These are phyloP conservation scores for Lottia gigantea DNA, from an alignment of 2,888 invertebrate species.

Conservation along the genomic window DNA sequence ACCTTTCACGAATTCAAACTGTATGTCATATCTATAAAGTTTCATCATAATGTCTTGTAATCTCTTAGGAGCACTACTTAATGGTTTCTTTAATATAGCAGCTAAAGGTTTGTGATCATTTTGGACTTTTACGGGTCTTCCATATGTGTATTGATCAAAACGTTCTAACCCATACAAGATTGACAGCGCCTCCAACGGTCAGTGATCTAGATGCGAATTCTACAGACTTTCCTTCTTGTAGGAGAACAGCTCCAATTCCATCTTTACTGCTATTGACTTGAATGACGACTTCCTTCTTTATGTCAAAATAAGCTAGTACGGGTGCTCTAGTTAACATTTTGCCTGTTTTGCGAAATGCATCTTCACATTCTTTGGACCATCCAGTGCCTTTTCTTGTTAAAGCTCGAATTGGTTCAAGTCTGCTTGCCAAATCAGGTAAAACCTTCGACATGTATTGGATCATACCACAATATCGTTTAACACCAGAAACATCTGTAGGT, in stretches of 20 bases:
- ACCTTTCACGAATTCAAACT: conserved; percentile 28
- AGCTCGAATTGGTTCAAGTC: conserved; percentile 25
- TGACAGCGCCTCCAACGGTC: neutral
- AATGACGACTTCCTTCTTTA: conserved; percentile 19
- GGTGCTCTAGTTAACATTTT: conserved; percentile 28
- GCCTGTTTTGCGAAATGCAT: conserved; percentile 35
- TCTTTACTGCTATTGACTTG: conserved; percentile 38
- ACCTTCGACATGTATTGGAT: conserved; percentile 30
- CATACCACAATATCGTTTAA: conserved; percentile 34
- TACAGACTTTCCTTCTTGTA: conserved; percentile 32
- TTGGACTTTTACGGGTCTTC: conserved; percentile 18
- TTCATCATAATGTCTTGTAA: conserved; percentile 30
- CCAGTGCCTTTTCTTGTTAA: conserved; percentile 31
- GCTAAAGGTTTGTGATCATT: conserved; percentile 33
- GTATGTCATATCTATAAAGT: conserved; percentile 29
- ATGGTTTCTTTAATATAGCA: conserved; percentile 30
- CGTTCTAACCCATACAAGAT: conserved; percentile 22
- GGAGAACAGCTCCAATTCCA: conserved; percentile 36
- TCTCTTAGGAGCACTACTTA: conserved; percentile 28
- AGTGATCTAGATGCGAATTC: conserved; percentile 28
- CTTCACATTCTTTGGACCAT: conserved; percentile 31
- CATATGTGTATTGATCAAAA: conserved; percentile 33
- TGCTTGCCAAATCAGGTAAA: conserved; percentile 27
- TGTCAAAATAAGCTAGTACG: conserved; percentile 33
- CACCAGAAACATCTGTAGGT: conserved; percentile 21